These are phyloP conservation scores for Pasiphila rectangulata DNA, from an alignment of 2,888 invertebrate species.

Conservation along the genomic window DNA sequence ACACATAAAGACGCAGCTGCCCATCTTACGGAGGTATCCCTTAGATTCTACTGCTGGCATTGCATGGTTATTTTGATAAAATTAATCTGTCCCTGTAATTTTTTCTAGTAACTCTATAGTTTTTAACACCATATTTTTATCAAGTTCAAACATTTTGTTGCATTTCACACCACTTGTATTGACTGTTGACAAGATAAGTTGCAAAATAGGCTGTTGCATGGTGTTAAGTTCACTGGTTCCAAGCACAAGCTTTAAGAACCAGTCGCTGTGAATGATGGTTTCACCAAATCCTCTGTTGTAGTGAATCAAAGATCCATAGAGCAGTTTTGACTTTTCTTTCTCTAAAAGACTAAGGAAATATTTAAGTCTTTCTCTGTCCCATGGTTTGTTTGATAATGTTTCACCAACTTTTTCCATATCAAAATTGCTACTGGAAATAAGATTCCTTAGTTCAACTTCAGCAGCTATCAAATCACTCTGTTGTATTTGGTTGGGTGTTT, in stretches of 20 bases:
- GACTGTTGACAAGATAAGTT: constrained; percentile 48
- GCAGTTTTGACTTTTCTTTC: constrained; percentile 41
- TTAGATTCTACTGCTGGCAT: too few species aligned
- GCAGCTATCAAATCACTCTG: constrained; percentile 25
- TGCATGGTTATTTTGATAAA: not conserved
- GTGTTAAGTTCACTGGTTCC: constrained; percentile 62
- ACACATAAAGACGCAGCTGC: too few species aligned
- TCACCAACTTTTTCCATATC: constrained; percentile 38
- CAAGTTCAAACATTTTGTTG: constrained; percentile 51
- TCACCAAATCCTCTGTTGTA: constrained; percentile 52
- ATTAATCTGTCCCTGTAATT: constrained; percentile 4
- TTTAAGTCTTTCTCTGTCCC: constrained; percentile 40
- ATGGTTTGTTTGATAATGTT: constrained; percentile 35
- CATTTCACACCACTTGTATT: constrained; percentile 37
- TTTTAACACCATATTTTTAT: constrained; percentile 51
- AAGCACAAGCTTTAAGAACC: constrained; percentile 54
- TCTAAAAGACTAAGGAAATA: constrained; percentile 39
- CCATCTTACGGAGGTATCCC: too few species aligned
- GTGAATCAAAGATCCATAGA: constrained; percentile 44
- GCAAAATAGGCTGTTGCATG: constrained; percentile 53
- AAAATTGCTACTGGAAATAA: constrained; percentile 43
- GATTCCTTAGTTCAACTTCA: constrained; percentile 44
- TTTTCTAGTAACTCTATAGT: constrained; percentile 53
- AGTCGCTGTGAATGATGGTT: constrained; percentile 50
- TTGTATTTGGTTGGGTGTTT: not conserved